phyloP scores from a whole-genome alignment of 2,797 vertebrate species.

The Kryptopterus vitreolus region DNA sequence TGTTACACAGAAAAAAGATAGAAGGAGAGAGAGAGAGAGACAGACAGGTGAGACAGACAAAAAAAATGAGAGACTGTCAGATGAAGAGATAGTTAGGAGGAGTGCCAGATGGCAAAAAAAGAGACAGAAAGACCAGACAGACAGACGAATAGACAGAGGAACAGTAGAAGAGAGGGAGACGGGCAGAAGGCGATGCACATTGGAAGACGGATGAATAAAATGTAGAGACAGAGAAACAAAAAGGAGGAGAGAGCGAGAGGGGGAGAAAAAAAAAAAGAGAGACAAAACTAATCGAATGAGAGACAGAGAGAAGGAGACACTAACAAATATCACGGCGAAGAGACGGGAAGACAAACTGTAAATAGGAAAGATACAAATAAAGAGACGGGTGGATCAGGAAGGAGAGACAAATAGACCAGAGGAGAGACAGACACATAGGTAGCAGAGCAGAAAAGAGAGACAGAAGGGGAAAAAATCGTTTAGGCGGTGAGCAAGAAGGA shows the following conservation, averaged over 20 bases:
- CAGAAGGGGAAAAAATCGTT: neutral
- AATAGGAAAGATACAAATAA: neutral
- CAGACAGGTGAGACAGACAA: neutral
- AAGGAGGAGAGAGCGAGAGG: neutral
- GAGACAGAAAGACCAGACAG: neutral
- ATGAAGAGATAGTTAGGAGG: neutral
- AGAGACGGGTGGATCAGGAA: neutral
- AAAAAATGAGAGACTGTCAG: neutral
- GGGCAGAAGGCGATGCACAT: too few species aligned
- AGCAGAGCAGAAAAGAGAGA: neutral
- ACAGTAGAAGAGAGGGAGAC: neutral
- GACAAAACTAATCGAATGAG: neutral
- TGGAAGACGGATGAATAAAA: neutral
- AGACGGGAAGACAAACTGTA: neutral
- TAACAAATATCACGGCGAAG: too few species aligned
- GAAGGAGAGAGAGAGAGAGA: neutral
- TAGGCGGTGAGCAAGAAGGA: too few species aligned
- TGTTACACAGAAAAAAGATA: neutral
- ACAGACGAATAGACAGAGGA: neutral
- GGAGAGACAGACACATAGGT: neutral
- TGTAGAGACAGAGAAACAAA: neutral
- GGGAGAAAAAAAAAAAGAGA: neutral
- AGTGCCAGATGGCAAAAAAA: slow-evolving; percentile 29
- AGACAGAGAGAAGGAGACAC: neutral
- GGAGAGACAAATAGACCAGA: neutral